Base-by-base conservation (phyloP, 2,113 vertebrate species). In the Silurus asotus region DNA sequence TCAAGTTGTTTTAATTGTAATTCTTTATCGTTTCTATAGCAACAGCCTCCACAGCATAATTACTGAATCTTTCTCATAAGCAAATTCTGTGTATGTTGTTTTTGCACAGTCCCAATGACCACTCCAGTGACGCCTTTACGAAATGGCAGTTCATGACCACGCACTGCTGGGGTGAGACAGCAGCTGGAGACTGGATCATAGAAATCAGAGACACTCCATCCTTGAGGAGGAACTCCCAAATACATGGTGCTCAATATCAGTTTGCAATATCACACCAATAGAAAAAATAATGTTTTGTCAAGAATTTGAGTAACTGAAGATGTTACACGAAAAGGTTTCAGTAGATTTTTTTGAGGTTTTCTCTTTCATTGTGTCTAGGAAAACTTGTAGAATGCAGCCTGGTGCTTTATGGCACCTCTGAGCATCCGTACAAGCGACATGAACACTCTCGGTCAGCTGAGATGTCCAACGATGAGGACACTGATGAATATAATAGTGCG, bases 61-160 rank as follows among this genome's bases (percentile, higher is more conserved):
- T 49, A 5, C 11, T 17, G 2, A 23, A 56, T 28, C 13, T 15
- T 77, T 17, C 13, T 8, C 49, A 76, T 53, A 20, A 75, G 15
- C 15, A 74, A 64, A 17, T n/a, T 45, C 0, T 37, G 20, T 61
- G 25, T 61, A 17, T 79, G 8, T 25, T 72, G 49, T 59, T 90
- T 85, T 77, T 81, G 37, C 92, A 79, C 87, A 99, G 98, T 93
- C 92, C 97, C 80, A 95, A 96, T 89, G 98, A 99, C 91, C 93
- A 96, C 94, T 98, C 98, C 89, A 95, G 94, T 87, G 96, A 98
- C 91, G 98, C 97, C 79, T 99, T 99, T 93, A 95, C 95, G 91
- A 95, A 96, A 85, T 99, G 98, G 98, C 96, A 98, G 86, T 97
- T 99, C 89, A 98, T 99, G 98, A 99, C 97, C 25, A 96, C 96